Evolutionary conservation across 2,113 vertebrate genomes (phyloP).

Genomic region (Ctenomys sociabilis): DNA sequence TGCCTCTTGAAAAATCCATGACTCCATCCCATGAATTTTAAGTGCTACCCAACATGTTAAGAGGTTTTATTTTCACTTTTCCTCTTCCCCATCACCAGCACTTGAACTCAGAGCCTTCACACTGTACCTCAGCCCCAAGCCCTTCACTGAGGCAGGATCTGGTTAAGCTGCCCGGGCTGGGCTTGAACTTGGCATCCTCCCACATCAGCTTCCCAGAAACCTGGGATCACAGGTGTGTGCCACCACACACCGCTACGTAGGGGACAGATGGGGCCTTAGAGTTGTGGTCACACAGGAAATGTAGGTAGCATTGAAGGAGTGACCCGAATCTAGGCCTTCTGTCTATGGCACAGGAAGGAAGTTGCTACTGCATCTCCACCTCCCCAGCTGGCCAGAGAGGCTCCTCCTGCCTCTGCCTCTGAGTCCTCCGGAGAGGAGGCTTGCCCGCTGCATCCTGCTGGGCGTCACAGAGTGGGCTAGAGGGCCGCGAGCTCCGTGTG

Average conservation of each 20-base stretch:
- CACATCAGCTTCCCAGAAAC: background rate
- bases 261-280: background rate
- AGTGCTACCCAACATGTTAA: background rate
- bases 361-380: background rate
- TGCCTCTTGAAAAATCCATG: background rate
- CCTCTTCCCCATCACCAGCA: background rate
- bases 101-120: background rate
- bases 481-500: background rate
- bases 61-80: background rate
- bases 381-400: background rate
- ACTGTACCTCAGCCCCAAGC: background rate
- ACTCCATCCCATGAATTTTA: constrained; percentile 5
- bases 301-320: background rate
- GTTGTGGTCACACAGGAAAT: background rate
- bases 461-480: background rate
- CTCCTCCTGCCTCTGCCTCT: background rate
- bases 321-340: background rate
- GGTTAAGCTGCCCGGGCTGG: background rate
- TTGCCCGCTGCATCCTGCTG: background rate
- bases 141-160: background rate
- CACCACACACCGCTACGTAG: background rate
- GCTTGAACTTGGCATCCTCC: background rate
- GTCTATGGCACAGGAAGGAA: background rate
- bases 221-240: background rate
- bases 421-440: background rate